Conservation (phyloP, 2,888 invertebrate species). For the Caenorhabditis virilis region DNA sequence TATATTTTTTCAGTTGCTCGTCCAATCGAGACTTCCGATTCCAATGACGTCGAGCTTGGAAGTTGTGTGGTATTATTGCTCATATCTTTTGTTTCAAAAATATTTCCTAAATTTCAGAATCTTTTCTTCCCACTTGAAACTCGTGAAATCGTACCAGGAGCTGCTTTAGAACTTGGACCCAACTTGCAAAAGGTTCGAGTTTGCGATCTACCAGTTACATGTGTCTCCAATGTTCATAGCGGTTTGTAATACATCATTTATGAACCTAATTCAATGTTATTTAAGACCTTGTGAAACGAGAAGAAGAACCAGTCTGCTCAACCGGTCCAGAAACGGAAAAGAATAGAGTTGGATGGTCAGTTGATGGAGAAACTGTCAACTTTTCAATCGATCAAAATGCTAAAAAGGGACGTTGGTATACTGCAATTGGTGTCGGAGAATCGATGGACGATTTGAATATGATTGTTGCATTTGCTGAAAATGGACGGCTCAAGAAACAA, state of each 20-base stretch:
- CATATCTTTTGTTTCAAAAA: not conserved
- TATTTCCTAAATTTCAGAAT: conserved; percentile 21
- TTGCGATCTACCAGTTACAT: conserved; percentile 40
- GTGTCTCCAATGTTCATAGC: conserved; percentile 26
- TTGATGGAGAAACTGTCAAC: conserved; percentile 17
- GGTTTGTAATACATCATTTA: conserved; percentile 1
- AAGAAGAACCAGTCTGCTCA: conserved; percentile 22
- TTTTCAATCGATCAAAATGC: conserved; percentile 37
- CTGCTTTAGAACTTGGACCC: conserved; percentile 20
- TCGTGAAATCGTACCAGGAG: conserved; percentile 29
- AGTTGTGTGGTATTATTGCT: conserved; percentile 28
- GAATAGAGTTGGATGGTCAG: conserved; percentile 28
- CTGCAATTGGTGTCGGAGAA: conserved; percentile 50
- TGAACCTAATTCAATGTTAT: not conserved
- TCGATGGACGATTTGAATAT: conserved; percentile 44
- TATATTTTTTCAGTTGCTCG: conserved; percentile 26
- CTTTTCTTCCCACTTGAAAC: conserved; percentile 28
- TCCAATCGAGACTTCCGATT: conserved; percentile 25
- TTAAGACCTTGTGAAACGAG: conserved; percentile 26
- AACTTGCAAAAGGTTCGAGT: conserved; percentile 23
- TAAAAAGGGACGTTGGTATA: conserved; percentile 54
- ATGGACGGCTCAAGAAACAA: conserved; percentile 41
- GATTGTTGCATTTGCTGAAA: conserved; percentile 47
- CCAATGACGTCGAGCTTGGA: conserved; percentile 29
- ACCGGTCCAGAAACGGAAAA: conserved; percentile 14